phyloP scores from a whole-genome alignment of 2,113 vertebrate species.

The Periophthalmus modestus region DNA sequence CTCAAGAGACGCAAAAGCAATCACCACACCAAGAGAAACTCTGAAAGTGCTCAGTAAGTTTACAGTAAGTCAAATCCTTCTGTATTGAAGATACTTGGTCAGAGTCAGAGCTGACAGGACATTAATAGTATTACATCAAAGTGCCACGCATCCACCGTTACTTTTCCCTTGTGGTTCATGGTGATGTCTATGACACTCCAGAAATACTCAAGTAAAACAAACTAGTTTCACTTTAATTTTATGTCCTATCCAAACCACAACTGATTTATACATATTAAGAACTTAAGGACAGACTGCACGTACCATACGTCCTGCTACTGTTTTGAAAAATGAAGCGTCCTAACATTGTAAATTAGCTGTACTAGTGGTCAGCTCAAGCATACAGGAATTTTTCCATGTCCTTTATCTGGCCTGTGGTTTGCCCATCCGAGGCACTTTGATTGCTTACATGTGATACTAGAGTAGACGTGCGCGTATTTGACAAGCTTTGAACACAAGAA shows the following conservation, averaged over 20 bases:
- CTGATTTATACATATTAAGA: slow-evolving; percentile 14
- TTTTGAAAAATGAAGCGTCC: slow-evolving; percentile 30
- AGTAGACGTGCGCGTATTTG: slow-evolving; percentile 18
- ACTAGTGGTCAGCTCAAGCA: slow-evolving; percentile 30
- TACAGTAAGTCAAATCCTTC: no score
- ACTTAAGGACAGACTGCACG: slow-evolving; percentile 13
- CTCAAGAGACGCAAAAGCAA: neutral
- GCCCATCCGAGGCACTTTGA: slow-evolving; percentile 41
- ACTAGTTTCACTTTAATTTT: neutral
- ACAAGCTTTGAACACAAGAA: slow-evolving; percentile 10
- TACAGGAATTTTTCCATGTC: slow-evolving; percentile 35
- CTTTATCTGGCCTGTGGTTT: slow-evolving; percentile 44
- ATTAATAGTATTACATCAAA: no score
- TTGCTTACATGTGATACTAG: slow-evolving; percentile 48
- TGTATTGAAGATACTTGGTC: no score
- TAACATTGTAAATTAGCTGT: slow-evolving; percentile 41
- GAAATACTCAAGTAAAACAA: neutral
- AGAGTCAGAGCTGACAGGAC: no score
- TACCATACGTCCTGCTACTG: slow-evolving; percentile 10
- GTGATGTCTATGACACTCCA: neutral
- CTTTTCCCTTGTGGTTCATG: no score
- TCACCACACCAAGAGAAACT: no score
- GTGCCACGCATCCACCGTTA: no score
- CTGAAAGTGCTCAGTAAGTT: no score
- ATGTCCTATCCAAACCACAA: neutral